phyloP scores from a whole-genome alignment of 2,797 vertebrate species.

The Numenius phaeopus region DNA sequence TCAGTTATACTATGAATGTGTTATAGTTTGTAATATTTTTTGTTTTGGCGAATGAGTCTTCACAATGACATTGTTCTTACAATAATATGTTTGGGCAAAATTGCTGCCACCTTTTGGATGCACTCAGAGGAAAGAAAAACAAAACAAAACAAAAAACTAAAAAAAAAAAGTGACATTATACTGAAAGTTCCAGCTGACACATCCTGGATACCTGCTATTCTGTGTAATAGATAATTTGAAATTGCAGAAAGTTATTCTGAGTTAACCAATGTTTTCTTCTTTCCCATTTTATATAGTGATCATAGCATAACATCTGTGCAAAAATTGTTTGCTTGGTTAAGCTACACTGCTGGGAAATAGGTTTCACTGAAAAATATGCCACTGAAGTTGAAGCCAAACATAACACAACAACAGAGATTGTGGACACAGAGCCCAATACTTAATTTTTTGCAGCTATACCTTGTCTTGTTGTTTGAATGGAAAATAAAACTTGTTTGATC shows the following conservation, averaged over 20 bases:
- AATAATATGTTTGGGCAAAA: neutral
- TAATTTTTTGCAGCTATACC: neutral
- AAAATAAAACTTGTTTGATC: neutral
- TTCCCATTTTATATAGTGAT: neutral
- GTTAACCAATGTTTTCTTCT: neutral
- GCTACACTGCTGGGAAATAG: neutral
- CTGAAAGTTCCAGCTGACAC: neutral
- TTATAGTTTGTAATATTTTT: neutral
- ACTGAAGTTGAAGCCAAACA: neutral
- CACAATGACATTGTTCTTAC: neutral
- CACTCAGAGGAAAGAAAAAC: neutral
- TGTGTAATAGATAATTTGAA: neutral
- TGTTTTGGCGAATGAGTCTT: neutral
- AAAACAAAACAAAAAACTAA: no score
- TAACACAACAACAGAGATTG: neutral
- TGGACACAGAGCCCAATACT: neutral
- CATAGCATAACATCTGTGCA: neutral
- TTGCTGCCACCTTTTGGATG: neutral
- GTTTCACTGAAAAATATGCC: neutral
- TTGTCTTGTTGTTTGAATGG: neutral
- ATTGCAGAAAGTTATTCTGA: neutral
- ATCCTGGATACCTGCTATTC: neutral
- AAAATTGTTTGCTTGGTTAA: neutral
- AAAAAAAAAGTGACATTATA: neutral
- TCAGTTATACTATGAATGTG: neutral